These are phyloP conservation scores for Diarsia brunnea DNA, from an alignment of 2,888 invertebrate genomes.

Conservation along the genomic window DNA sequence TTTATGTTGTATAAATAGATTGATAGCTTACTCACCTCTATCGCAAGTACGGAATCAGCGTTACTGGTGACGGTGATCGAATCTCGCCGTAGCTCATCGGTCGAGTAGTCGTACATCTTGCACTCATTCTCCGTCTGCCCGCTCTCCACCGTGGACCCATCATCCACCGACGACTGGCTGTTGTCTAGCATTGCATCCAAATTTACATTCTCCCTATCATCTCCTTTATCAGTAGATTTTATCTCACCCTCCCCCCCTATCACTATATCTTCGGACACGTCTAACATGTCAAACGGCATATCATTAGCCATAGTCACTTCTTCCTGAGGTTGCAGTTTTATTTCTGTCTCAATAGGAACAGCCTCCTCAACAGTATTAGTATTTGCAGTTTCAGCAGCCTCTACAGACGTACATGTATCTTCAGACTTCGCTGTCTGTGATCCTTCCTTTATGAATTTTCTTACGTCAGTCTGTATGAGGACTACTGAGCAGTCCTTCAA, in stretches of 20 bases:
- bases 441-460: constrained; percentile 67
- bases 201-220: constrained; percentile 70
- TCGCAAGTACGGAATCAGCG: constrained; percentile 86
- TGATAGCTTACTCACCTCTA: constrained; percentile 79
- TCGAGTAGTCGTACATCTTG: constrained; percentile 84
- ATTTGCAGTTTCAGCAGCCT: constrained; percentile 11
- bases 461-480: constrained; percentile 76
- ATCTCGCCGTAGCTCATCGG: constrained; percentile 84
- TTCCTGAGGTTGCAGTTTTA: constrained; percentile 36
- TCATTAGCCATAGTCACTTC: constrained; percentile 74
- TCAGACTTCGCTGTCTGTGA: constrained; percentile 16
- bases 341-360: not conserved
- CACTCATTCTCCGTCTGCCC: constrained; percentile 75
- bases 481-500: constrained; percentile 82
- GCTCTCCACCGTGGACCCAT: constrained; percentile 59
- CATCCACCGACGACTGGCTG: constrained; percentile 81
- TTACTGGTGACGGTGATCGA: constrained; percentile 82
- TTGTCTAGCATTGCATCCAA: constrained; percentile 87
- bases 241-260: constrained; percentile 83
- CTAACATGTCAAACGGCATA: constrained; percentile 86
- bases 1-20: not conserved
- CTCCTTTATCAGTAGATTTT: constrained; percentile 76
- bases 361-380: not conserved
- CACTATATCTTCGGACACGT: constrained; percentile 87
- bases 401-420: constrained; percentile 18